A percentile compares a stretch with the other conserved stretches of the same genome.
Evolutionary conservation across 2,797 vertebrate species (phyloP).

Genomic region (Sebastes cheni): DNA sequence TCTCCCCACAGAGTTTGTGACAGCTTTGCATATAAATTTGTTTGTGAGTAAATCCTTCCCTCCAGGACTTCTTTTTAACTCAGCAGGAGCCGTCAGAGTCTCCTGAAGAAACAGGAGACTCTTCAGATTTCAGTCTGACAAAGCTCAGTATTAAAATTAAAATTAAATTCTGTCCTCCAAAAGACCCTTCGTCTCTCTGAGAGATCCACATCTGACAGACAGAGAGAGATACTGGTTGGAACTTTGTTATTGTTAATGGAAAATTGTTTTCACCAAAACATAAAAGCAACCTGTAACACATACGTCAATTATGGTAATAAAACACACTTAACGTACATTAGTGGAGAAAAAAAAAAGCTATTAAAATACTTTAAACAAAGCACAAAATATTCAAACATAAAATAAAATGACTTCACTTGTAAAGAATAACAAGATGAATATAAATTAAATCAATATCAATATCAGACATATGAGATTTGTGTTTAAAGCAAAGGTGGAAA

Average conservation of each 20-base stretch:
- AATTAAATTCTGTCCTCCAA: not conserved
- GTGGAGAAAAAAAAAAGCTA: not conserved
- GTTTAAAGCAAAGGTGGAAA: no score
- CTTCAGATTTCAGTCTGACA: not conserved
- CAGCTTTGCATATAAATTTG: slow-evolving; percentile 52
- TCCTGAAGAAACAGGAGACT: not conserved
- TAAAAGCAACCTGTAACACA: not conserved
- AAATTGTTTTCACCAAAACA: not conserved
- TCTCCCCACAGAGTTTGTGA: slow-evolving; percentile 17
- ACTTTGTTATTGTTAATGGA: no score
- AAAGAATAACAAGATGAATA: no score
- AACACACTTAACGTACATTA: no score
- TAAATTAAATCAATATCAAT: no score
- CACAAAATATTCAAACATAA: no score
- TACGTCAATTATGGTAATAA: not conserved
- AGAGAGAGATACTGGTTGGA: not conserved
- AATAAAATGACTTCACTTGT: no score
- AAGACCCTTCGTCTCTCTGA: not conserved
- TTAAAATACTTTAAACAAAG: not conserved
- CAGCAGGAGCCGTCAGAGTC: slow-evolving; percentile 3
- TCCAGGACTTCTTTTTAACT: slow-evolving; percentile 16
- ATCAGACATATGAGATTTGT: no score
- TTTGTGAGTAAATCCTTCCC: slow-evolving; percentile 51
- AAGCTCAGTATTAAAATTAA: not conserved
- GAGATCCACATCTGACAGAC: not conserved